These are phyloP conservation scores for Campoletis sonorensis DNA, from an alignment of 1,140 invertebrate species.

Conservation along the genomic window DNA sequence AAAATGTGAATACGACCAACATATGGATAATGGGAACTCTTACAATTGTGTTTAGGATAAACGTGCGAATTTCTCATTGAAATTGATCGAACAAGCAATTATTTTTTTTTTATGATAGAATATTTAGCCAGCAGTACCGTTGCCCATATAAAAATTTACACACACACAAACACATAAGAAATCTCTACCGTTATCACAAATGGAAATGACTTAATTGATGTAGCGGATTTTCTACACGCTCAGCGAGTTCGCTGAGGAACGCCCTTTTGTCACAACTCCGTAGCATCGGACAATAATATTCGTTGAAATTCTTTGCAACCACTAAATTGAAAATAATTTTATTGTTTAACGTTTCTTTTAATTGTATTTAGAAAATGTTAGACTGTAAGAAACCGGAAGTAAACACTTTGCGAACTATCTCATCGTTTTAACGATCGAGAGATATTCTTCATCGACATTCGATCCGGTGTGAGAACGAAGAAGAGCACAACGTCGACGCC, in stretches of 20 bases:
- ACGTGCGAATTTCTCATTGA: neutral
- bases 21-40: too few species aligned
- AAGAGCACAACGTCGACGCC: slow-evolving; percentile 14
- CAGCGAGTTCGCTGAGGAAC: neutral
- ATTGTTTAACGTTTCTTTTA: neutral
- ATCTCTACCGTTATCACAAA: slow-evolving; percentile 33
- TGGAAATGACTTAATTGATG: slow-evolving; percentile 36
- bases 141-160: neutral
- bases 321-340: too few species aligned
- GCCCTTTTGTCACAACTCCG: slow-evolving; percentile 16
- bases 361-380: neutral
- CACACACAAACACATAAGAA: neutral
- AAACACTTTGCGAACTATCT: neutral
- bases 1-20: neutral
- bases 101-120: neutral
- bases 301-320: neutral
- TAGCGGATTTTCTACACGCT: slow-evolving; percentile 29
- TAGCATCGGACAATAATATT: neutral
- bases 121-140: neutral
- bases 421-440: neutral
- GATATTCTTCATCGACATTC: slow-evolving; percentile 25
- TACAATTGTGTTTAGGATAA: too few species aligned
- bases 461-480: slow-evolving; percentile 20
- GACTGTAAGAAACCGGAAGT: neutral
- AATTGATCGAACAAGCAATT: neutral